These are phyloP conservation scores for Polyodon spathula DNA, from an alignment of 2,113 vertebrate species.

Conservation along the genomic window DNA sequence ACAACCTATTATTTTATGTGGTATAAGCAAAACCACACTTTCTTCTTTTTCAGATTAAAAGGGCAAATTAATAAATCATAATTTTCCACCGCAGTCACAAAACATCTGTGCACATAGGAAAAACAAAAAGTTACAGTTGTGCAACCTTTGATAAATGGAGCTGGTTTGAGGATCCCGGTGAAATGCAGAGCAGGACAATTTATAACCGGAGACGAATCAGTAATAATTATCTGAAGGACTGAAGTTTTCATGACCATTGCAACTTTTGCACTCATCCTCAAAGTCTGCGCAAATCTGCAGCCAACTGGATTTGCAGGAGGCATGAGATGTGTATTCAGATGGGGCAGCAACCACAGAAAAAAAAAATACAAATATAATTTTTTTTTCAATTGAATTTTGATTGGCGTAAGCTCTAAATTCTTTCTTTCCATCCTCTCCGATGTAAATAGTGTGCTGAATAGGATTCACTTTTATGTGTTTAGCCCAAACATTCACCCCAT, in stretches of 20 bases:
- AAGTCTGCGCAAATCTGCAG: background rate
- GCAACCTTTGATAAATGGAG: constrained; percentile 7
- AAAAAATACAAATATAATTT: too few relatives aligned
- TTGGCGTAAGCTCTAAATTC: too few relatives aligned
- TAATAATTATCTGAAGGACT: constrained; percentile 8
- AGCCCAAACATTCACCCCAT: too few relatives aligned
- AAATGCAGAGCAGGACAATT: constrained; percentile 7
- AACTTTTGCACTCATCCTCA: background rate
- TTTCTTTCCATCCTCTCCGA: too few relatives aligned
- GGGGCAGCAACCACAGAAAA: background rate
- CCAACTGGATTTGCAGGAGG: background rate
- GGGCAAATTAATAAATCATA: constrained; percentile 10
- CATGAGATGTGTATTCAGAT: background rate
- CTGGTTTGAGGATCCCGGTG: constrained; percentile 3
- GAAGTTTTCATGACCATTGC: background rate
- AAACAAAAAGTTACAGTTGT: background rate
- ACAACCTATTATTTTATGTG: background rate
- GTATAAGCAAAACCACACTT: constrained; percentile 5
- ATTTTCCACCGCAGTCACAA: background rate
- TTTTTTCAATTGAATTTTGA: too few relatives aligned
- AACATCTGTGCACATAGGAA: constrained; percentile 7
- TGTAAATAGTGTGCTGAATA: too few relatives aligned
- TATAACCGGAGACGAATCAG: constrained; percentile 2
- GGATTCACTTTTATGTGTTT: too few relatives aligned
- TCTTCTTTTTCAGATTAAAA: constrained; percentile 7